Conservation (phyloP, 2,888 invertebrate genomes). For the Corbicula japonica region DNA sequence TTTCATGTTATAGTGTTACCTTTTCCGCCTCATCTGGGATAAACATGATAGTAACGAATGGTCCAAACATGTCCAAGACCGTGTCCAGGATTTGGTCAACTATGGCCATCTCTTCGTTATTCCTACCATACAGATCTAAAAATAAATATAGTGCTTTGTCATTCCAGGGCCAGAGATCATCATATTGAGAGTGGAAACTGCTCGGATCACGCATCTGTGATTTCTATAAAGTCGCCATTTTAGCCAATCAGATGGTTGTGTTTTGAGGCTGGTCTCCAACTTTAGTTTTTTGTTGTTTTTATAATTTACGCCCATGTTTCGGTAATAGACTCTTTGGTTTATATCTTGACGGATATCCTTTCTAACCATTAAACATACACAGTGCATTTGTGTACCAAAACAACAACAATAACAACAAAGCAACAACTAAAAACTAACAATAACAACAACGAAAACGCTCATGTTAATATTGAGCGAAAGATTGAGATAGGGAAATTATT, state of each 20-base stretch:
- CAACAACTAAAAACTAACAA: too few relatives aligned
- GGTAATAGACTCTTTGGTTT: neutral
- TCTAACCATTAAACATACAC: too few relatives aligned
- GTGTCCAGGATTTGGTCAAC: conserved; percentile 61
- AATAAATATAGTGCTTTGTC: neutral
- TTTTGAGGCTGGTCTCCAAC: neutral
- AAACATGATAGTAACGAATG: conserved; percentile 35
- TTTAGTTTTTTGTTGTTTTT: neutral
- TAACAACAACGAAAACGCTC: too few relatives aligned
- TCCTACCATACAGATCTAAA: conserved; percentile 59
- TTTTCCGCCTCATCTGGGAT: conserved; percentile 51
- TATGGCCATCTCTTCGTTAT: conserved; percentile 36
- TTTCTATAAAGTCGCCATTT: neutral
- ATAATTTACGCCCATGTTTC: neutral
- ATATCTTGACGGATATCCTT: too few relatives aligned
- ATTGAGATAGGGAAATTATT: too few relatives aligned
- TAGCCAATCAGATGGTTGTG: neutral
- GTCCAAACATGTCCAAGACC: conserved; percentile 32
- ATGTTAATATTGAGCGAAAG: too few relatives aligned
- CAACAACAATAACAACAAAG: too few relatives aligned
- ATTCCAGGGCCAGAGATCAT: neutral
- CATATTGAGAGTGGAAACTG: neutral
- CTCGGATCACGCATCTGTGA: neutral
- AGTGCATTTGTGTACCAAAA: too few relatives aligned
- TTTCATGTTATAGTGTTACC: too few relatives aligned